phyloP scores from a whole-genome alignment of 1,140 invertebrate species.

The Bombyx mandarina region DNA sequence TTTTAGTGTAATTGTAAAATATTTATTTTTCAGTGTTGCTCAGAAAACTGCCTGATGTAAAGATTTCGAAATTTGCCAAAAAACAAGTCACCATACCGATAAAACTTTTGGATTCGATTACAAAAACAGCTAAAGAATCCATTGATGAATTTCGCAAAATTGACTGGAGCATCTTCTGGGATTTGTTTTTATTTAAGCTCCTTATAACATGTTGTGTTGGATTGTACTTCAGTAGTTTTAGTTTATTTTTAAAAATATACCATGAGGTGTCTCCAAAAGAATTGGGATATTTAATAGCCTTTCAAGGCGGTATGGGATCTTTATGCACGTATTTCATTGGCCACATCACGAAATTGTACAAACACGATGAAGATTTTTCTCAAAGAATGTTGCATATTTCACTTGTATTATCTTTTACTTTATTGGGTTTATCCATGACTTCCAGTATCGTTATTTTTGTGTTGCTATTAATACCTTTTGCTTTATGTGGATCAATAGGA shows the following conservation, averaged over 20 bases:
- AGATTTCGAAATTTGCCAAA: constrained; percentile 10
- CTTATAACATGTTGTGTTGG: constrained; percentile 50
- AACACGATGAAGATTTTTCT: constrained; percentile 35
- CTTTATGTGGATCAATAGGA: constrained; percentile 41
- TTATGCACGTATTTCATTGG: constrained; percentile 53
- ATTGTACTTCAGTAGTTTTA: constrained; percentile 59
- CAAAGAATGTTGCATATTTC: constrained; percentile 50
- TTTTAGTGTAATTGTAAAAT: neutral
- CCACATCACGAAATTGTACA: constrained; percentile 50
- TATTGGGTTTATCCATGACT: constrained; percentile 34
- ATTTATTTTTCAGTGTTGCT: constrained; percentile 5
- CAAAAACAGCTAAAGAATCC: constrained; percentile 39
- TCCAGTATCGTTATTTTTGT: constrained; percentile 35
- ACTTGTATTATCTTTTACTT: constrained; percentile 36
- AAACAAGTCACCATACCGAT: neutral
- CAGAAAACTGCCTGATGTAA: constrained; percentile 3
- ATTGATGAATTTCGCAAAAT: constrained; percentile 47
- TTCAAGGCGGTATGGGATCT: constrained; percentile 62
- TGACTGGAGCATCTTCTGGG: constrained; percentile 62
- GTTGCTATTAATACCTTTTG: constrained; percentile 49
- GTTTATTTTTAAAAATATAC: constrained; percentile 55
- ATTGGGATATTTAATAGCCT: constrained; percentile 70
- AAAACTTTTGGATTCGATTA: constrained; percentile 9
- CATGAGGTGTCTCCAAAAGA: constrained; percentile 60
- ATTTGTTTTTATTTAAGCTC: constrained; percentile 63